Conservation (phyloP, 2,888 invertebrate genomes). For the Lycaena phlaeas region DNA sequence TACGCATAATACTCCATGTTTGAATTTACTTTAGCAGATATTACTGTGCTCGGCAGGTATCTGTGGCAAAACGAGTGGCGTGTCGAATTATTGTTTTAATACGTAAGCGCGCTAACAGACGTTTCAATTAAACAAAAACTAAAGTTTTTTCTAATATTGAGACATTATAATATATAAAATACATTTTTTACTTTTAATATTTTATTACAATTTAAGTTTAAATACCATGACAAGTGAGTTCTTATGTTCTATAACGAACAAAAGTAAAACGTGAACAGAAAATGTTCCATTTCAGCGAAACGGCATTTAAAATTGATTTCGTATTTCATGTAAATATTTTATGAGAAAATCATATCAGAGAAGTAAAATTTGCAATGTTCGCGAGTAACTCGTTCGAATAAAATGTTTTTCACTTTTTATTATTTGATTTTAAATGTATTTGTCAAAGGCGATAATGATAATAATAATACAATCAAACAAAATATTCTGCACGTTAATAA, state of each 20-base stretch:
- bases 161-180: too few relatives aligned
- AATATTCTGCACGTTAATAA: conserved; percentile 19
- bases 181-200: too few relatives aligned
- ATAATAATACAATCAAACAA: neutral
- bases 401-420: conserved; percentile 8
- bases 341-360: neutral
- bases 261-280: neutral
- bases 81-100: too few relatives aligned
- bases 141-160: too few relatives aligned
- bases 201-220: too few relatives aligned
- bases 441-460: conserved; percentile 15
- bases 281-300: neutral
- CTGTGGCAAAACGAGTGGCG: too few relatives aligned
- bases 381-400: conserved; percentile 1
- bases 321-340: neutral
- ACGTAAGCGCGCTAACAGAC: too few relatives aligned
- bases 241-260: neutral
- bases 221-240: too few relatives aligned
- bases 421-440: conserved; percentile 10
- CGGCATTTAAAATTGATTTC: neutral
- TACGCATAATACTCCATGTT: too few relatives aligned
- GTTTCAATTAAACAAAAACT: too few relatives aligned
- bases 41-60: too few relatives aligned
- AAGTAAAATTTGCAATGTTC: conserved; percentile 8
- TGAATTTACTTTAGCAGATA: too few relatives aligned